A percentile compares a stretch with the other conserved stretches of the same genome.
Evolutionary conservation across 2,113 vertebrate species (phyloP).

Genomic region (Charadrius vociferus): DNA sequence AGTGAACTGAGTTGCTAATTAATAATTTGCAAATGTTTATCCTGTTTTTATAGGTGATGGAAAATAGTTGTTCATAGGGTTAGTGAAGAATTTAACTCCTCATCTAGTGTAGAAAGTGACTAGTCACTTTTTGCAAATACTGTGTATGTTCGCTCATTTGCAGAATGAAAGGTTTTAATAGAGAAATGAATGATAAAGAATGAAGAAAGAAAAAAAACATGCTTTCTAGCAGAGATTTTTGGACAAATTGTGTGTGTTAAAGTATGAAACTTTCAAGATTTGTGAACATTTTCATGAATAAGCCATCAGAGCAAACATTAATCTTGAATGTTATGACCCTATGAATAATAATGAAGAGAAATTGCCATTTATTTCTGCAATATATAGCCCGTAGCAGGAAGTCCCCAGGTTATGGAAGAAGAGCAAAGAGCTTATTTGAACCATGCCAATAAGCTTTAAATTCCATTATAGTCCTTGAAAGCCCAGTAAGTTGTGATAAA

Average conservation of each 20-base stretch:
- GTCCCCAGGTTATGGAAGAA: not conserved
- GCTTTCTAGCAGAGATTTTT: not conserved
- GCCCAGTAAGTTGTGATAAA: not conserved
- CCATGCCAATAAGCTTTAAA: not conserved
- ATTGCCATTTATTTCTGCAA: not conserved
- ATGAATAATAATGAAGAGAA: conserved; percentile 30
- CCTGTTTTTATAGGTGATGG: not conserved
- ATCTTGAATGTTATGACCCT: not conserved
- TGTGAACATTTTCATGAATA: conserved; percentile 5
- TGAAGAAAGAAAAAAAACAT: not conserved
- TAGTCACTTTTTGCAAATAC: not conserved
- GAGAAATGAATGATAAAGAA: not conserved
- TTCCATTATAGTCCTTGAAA: conserved; percentile 8
- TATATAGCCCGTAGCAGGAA: not conserved
- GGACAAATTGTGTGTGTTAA: not conserved
- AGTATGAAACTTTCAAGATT: not conserved
- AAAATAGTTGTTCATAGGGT: not conserved
- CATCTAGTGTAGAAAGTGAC: not conserved
- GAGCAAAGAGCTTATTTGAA: not conserved
- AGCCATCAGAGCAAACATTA: not conserved
- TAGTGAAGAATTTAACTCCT: not conserved
- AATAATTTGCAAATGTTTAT: not conserved
- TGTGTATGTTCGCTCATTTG: not conserved
- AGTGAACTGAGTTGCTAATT: not conserved
- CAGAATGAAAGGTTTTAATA: not conserved